Evolutionary conservation across 2,113 vertebrate species (phyloP).

Genomic region (Indicator indicator): DNA sequence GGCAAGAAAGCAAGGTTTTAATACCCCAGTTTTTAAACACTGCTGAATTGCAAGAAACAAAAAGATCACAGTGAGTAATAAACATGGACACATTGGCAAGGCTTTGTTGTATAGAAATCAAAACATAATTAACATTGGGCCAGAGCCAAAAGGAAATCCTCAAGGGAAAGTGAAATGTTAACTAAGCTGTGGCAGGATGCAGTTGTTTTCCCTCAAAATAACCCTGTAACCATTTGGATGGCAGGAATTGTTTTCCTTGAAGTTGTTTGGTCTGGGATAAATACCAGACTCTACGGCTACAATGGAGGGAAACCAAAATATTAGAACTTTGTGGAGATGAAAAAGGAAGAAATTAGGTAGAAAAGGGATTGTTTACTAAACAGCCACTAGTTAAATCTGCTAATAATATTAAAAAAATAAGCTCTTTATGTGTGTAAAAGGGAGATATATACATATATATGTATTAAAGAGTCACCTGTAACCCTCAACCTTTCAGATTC

Average conservation of each 20-base stretch:
- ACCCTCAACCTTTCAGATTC: neutral
- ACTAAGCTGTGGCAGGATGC: slow-evolving; percentile 56
- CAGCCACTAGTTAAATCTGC: neutral
- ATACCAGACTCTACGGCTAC: neutral
- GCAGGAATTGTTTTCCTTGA: slow-evolving; percentile 22
- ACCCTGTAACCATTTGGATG: slow-evolving; percentile 46
- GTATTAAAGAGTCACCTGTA: neutral
- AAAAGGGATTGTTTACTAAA: neutral
- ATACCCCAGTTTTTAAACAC: neutral
- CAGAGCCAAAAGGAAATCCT: slow-evolving; percentile 64
- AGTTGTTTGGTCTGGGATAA: neutral
- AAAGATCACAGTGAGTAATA: slow-evolving; percentile 44
- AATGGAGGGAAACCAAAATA: neutral
- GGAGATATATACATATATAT: neutral
- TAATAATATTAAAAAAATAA: neutral
- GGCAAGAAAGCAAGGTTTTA: slow-evolving; percentile 2
- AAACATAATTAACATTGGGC: slow-evolving; percentile 60
- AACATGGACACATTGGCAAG: slow-evolving; percentile 45
- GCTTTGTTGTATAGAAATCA: slow-evolving; percentile 59
- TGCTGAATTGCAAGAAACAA: slow-evolving; percentile 29
- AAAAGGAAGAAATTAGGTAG: neutral
- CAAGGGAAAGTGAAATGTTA: slow-evolving; percentile 66
- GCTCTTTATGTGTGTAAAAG: neutral
- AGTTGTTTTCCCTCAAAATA: slow-evolving; percentile 69
- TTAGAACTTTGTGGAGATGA: neutral